A percentile compares a stretch with the other conserved stretches of the same genome.
These are phyloP conservation scores for Proterorhinus semilunaris DNA, from an alignment of 2,113 vertebrate genomes.

Conservation along the genomic window DNA sequence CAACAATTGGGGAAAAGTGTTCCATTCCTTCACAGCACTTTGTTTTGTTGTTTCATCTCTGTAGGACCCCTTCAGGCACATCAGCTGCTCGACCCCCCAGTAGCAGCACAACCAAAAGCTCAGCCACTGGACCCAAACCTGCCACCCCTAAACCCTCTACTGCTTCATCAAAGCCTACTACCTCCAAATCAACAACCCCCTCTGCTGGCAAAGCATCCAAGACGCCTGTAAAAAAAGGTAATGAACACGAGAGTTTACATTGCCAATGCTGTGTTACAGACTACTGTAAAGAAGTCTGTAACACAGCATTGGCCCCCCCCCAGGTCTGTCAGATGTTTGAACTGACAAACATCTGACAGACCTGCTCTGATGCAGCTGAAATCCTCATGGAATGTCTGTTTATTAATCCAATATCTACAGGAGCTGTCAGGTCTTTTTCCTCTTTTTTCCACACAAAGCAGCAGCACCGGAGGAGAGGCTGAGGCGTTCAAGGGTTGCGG, in stretches of 20 bases:
- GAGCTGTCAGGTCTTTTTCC: too few relatives aligned
- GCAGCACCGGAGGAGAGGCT: too few relatives aligned
- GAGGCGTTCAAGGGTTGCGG: too few relatives aligned
- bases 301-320: too few relatives aligned
- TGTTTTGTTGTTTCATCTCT: constrained; percentile 12
- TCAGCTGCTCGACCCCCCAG: constrained; percentile 63
- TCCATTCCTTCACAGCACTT: background rate
- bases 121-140: constrained; percentile 54
- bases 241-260: background rate
- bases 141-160: constrained; percentile 62
- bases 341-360: too few relatives aligned
- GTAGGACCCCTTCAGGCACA: constrained; percentile 58
- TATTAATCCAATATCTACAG: too few relatives aligned
- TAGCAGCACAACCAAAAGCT: constrained; percentile 55
- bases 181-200: constrained; percentile 68
- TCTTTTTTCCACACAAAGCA: too few relatives aligned
- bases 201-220: constrained; percentile 72
- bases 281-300: background rate
- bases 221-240: constrained; percentile 77
- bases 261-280: too few relatives aligned
- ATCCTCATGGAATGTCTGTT: too few relatives aligned
- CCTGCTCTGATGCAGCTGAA: too few relatives aligned
- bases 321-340: too few relatives aligned
- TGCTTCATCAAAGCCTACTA: constrained; percentile 52
- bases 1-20: too few relatives aligned